Conservation (phyloP, 2,113 vertebrate species). For the Rhea pennata region DNA sequence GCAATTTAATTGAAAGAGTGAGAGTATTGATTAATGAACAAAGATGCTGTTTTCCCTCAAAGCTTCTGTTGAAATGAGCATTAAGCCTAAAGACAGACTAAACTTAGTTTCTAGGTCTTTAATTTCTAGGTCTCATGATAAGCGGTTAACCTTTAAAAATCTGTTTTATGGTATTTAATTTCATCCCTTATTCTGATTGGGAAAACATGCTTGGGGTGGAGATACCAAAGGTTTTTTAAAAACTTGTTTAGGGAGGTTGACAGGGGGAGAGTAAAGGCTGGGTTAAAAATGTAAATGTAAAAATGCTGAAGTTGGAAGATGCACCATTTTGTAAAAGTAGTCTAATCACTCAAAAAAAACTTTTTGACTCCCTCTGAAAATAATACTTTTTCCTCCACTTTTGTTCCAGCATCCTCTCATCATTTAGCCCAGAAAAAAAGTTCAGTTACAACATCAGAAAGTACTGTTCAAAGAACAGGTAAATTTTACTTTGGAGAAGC, state of each 20-base stretch:
- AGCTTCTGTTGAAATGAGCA: background rate
- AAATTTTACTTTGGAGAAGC: conserved; percentile 54
- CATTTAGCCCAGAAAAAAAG: conserved; percentile 79
- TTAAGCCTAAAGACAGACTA: background rate
- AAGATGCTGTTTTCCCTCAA: background rate
- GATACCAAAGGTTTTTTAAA: background rate
- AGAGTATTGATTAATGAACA: background rate
- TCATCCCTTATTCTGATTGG: background rate
- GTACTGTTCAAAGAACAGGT: conserved; percentile 81
- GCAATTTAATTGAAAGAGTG: background rate
- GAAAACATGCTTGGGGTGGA: background rate
- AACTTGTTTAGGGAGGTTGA: background rate
- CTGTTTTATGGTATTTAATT: background rate
- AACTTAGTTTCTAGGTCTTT: background rate
- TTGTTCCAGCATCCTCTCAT: conserved; percentile 76
- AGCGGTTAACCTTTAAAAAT: background rate
- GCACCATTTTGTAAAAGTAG: background rate
- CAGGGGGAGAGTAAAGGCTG: background rate
- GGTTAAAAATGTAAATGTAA: background rate
- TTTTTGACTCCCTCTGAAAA: conserved; percentile 41
- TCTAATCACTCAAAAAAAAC: background rate
- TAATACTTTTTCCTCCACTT: conserved; percentile 60
- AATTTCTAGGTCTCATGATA: background rate
- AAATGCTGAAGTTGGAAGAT: background rate
- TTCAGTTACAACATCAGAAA: conserved; percentile 74